Evolutionary conservation across 2,888 invertebrate species (phyloP).

Genomic region (Cheilosia impressa): DNA sequence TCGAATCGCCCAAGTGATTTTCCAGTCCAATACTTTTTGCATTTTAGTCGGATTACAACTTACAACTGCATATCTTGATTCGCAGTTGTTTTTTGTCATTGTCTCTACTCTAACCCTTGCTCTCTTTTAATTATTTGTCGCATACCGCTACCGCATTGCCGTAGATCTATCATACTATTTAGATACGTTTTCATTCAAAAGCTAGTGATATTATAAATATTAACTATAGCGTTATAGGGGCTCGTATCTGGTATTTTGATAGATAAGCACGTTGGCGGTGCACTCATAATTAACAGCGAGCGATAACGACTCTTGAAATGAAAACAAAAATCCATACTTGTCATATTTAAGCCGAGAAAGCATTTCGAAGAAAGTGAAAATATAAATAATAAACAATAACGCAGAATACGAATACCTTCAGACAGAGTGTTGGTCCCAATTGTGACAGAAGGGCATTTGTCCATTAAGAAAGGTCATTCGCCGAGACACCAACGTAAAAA

Average conservation of each 20-base stretch:
- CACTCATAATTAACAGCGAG: slow-evolving; percentile 27
- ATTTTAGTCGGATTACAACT: slow-evolving; percentile 29
- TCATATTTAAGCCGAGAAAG: slow-evolving; percentile 18
- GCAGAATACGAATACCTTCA: slow-evolving; percentile 13
- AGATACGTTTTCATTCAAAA: slow-evolving; percentile 18
- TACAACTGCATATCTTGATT: slow-evolving; percentile 10
- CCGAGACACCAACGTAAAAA: slow-evolving; percentile 36
- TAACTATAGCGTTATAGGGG: neutral
- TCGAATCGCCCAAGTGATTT: slow-evolving; percentile 38
- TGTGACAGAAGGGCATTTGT: slow-evolving; percentile 25
- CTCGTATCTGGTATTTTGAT: slow-evolving; percentile 14
- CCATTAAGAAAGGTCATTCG: slow-evolving; percentile 52
- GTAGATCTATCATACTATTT: slow-evolving; percentile 21
- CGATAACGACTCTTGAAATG: slow-evolving; percentile 26
- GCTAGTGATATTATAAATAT: slow-evolving; percentile 7
- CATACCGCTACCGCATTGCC: slow-evolving; percentile 49
- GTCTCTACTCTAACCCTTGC: slow-evolving; percentile 20
- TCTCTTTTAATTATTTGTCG: slow-evolving; percentile 58
- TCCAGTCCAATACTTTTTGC: slow-evolving; percentile 22
- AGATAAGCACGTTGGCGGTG: slow-evolving; percentile 36
- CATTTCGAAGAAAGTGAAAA: slow-evolving; percentile 53
- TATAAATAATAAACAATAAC: slow-evolving; percentile 17
- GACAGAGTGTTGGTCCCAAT: slow-evolving; percentile 16
- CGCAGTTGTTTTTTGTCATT: neutral
- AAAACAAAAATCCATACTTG: slow-evolving; percentile 22